Conservation (phyloP, 2,888 invertebrate genomes). For the Rhamnusium bicolor region DNA sequence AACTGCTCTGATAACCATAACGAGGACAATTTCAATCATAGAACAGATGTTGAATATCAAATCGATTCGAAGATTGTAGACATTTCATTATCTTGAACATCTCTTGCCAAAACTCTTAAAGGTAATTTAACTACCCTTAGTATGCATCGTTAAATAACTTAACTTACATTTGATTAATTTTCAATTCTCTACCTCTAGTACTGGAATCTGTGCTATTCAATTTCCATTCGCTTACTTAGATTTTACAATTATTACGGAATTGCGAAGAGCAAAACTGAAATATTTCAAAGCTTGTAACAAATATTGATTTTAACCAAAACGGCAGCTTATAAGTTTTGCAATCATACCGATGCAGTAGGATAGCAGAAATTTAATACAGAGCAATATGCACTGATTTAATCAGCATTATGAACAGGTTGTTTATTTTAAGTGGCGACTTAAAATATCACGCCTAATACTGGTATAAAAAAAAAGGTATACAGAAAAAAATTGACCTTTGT, state of each 20-base stretch:
- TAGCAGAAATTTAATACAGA: background rate
- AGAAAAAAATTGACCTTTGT: no score
- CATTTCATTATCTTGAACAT: slow-evolving; percentile 56
- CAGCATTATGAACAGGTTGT: background rate
- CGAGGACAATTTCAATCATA: slow-evolving; percentile 54
- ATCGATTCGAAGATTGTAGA: slow-evolving; percentile 52
- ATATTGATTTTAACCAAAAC: background rate
- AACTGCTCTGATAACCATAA: slow-evolving; percentile 57
- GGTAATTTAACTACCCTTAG: slow-evolving; percentile 34
- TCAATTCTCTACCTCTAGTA: slow-evolving; percentile 31
- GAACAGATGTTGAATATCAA: slow-evolving; percentile 55
- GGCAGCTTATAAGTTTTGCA: background rate
- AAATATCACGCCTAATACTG: no score
- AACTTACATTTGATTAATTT: slow-evolving; percentile 35
- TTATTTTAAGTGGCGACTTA: no score
- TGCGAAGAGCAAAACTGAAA: background rate
- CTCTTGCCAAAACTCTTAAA: slow-evolving; percentile 39
- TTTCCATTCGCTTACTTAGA: slow-evolving; percentile 14
- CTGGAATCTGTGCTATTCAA: slow-evolving; percentile 29
- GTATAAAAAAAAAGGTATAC: no score
- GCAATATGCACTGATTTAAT: no score
- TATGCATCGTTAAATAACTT: slow-evolving; percentile 31
- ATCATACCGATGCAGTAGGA: background rate
- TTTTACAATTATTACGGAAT: background rate
- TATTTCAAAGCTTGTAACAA: slow-evolving; percentile 3